Evolutionary conservation across 2,888 invertebrate species (phyloP).

Genomic region (Hypercompe scribonia): DNA sequence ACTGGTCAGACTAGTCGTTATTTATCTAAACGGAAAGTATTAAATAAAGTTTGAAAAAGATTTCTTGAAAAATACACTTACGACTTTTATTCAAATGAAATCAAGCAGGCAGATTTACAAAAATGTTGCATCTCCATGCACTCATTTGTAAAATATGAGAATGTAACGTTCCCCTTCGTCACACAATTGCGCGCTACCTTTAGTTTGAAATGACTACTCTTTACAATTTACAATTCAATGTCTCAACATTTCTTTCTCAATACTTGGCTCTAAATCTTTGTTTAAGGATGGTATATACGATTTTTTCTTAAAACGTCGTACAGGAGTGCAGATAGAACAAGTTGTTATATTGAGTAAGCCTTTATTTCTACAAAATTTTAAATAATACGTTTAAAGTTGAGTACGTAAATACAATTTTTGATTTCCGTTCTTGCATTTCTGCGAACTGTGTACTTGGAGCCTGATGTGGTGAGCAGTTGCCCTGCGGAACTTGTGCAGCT

Average conservation of each 20-base stretch:
- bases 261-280: not conserved
- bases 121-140: too few relatives aligned
- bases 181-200: too few relatives aligned
- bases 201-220: too few relatives aligned
- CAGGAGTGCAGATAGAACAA: not conserved
- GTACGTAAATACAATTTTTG: slow-evolving; percentile 25
- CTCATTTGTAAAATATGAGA: too few relatives aligned
- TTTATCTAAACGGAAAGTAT: too few relatives aligned
- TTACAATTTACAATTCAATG: too few relatives aligned
- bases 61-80: too few relatives aligned
- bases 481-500: slow-evolving; percentile 46
- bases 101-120: too few relatives aligned
- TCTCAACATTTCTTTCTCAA: not conserved
- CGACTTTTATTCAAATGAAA: too few relatives aligned
- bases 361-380: not conserved
- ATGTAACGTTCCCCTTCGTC: too few relatives aligned
- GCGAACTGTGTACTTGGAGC: slow-evolving; percentile 29
- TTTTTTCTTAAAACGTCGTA: not conserved
- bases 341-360: not conserved
- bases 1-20: too few relatives aligned
- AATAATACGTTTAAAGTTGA: slow-evolving; percentile 8
- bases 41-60: too few relatives aligned
- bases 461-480: slow-evolving; percentile 12
- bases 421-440: slow-evolving; percentile 39
- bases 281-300: not conserved